These are phyloP conservation scores for Dasypus novemcinctus DNA, from an alignment of 2,113 vertebrate species.

Conservation along the genomic window DNA sequence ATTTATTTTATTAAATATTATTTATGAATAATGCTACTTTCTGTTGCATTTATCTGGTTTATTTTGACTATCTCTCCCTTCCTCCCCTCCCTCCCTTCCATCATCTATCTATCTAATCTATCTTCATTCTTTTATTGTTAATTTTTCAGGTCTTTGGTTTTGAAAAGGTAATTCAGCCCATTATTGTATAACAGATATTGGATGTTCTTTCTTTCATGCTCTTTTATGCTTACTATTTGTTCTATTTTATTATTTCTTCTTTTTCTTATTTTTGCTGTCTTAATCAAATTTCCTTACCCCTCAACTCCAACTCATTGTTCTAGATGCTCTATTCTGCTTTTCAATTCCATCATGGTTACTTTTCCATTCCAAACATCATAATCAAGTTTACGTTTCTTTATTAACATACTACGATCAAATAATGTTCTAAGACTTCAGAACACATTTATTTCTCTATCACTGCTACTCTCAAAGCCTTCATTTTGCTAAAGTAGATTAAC, in stretches of 20 bases:
- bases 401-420: background rate
- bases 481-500: background rate
- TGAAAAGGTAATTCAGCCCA: background rate
- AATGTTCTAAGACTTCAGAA: background rate
- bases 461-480: background rate
- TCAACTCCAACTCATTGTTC: background rate
- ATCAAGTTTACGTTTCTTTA: background rate
- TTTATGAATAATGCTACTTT: background rate
- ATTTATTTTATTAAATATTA: too few species aligned
- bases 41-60: background rate
- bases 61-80: background rate
- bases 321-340: background rate
- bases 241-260: background rate
- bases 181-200: background rate
- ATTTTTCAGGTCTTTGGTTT: background rate
- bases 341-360: background rate
- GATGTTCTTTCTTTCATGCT: background rate
- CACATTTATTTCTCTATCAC: background rate
- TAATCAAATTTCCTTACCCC: background rate
- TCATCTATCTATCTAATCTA: background rate
- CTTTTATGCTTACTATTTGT: background rate
- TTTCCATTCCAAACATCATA: background rate
- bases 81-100: too few species aligned
- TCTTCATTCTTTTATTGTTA: constrained; percentile 20
- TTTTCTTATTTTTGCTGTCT: background rate